Percentiles rank a stretch among this genome's conserved stretches.
These are phyloP conservation scores for Lasiurus borealis DNA, from an alignment of 2,113 vertebrate genomes.

Conservation along the genomic window DNA sequence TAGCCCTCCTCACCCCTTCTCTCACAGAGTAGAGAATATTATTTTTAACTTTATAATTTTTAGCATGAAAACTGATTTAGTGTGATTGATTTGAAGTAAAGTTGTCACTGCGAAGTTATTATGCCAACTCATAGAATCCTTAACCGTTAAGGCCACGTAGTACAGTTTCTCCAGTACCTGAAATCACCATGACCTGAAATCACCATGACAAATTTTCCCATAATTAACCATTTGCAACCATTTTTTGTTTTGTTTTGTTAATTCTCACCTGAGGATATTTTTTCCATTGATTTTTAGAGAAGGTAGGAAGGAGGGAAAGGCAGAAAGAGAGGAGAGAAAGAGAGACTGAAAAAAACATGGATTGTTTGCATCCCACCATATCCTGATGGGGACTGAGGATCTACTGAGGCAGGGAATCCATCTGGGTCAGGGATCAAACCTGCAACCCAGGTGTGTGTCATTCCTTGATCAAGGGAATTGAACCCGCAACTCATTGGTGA, in stretches of 20 bases:
- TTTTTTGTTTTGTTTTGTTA: background rate
- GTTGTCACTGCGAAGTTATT: slow-evolving; percentile 1
- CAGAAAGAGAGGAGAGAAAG: background rate
- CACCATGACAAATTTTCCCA: background rate
- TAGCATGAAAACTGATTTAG: slow-evolving; percentile 1
- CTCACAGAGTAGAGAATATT: background rate
- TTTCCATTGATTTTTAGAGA: too few relatives aligned
- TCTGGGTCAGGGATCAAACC: too few relatives aligned
- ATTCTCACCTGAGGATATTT: too few relatives aligned
- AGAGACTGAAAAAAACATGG: background rate
- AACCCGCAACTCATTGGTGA: too few relatives aligned
- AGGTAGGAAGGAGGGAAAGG: background rate
- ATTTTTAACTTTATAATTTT: slow-evolving; percentile 30
- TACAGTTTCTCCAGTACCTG: background rate
- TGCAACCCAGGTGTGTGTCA: too few relatives aligned
- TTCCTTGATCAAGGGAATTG: too few relatives aligned
- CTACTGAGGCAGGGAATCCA: too few relatives aligned
- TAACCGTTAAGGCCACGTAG: background rate
- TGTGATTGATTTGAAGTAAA: background rate
- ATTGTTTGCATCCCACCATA: background rate
- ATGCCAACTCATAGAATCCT: background rate
- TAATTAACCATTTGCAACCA: background rate
- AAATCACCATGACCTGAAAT: background rate
- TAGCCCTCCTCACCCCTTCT: background rate
- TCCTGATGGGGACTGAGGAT: too few relatives aligned